These are phyloP conservation scores for Eulemur rufifrons DNA, from an alignment of 2,113 vertebrate species.

Conservation along the genomic window DNA sequence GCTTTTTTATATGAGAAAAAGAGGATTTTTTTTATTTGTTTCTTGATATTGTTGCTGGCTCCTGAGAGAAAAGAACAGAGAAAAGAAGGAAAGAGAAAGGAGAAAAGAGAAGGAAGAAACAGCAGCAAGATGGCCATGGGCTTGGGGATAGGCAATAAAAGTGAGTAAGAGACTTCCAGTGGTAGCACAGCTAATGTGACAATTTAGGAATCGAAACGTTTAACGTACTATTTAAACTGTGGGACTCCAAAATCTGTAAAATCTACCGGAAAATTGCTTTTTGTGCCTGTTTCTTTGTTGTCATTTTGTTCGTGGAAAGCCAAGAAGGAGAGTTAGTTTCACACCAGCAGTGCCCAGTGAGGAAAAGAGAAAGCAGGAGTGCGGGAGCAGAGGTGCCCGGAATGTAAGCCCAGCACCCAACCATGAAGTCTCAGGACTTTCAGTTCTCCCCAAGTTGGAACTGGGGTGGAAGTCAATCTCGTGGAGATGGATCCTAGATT, in stretches of 20 bases:
- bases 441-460: background rate
- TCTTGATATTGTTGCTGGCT: background rate
- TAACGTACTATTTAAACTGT: background rate
- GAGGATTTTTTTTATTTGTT: background rate
- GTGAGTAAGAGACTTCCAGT: background rate
- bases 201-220: background rate
- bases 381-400: background rate
- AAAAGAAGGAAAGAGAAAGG: background rate
- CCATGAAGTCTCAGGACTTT: background rate
- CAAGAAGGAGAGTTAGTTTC: background rate
- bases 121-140: background rate
- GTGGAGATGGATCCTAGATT: background rate
- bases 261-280: background rate
- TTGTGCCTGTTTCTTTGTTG: background rate
- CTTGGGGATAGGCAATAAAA: background rate
- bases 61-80: background rate
- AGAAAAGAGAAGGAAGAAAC: background rate
- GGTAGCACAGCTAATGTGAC: background rate
- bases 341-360: background rate
- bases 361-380: background rate
- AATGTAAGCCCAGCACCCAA: background rate
- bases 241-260: background rate
- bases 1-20: background rate
- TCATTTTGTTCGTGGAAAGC: background rate
- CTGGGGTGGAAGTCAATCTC: background rate